phyloP scores from a whole-genome alignment of 1,140 invertebrate genomes.

The Leptonema lineaticorne region DNA sequence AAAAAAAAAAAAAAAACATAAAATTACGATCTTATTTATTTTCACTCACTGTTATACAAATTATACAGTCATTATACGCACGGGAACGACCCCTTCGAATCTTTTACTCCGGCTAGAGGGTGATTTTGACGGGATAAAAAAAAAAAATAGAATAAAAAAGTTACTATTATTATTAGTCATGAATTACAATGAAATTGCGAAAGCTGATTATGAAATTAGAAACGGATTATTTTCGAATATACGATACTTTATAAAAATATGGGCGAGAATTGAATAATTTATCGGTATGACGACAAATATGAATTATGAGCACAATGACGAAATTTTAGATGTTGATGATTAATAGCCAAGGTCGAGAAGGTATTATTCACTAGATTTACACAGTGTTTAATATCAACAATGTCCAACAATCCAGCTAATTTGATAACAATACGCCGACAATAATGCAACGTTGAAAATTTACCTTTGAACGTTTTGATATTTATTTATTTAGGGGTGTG shows the following conservation, averaged over 20 bases:
- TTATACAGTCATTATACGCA: conserved; percentile 39
- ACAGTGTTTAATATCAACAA: conserved; percentile 13
- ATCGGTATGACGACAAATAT: not conserved
- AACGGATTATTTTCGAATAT: not conserved
- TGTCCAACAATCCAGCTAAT: conserved; percentile 10
- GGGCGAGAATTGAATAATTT: conserved; percentile 23
- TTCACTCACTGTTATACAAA: conserved; percentile 42
- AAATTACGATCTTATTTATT: conserved; percentile 43
- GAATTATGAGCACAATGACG: not conserved
- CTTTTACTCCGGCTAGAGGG: not conserved
- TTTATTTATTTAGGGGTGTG: no score
- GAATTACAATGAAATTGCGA: no score
- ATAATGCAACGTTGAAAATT: no score
- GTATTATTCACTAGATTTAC: conserved; percentile 12
- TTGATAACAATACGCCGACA: conserved; percentile 4
- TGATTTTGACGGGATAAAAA: not conserved
- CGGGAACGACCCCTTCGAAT: not conserved
- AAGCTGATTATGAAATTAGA: no score
- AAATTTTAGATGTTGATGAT: not conserved
- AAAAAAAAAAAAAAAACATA: conserved; percentile 24
- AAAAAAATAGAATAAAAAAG: not conserved
- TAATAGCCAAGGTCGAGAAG: not conserved
- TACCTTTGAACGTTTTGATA: no score
- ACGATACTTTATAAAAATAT: not conserved
- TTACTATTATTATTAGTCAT: no score